Evolutionary conservation across 2,113 vertebrate genomes (phyloP).

Genomic region (Nyctereutes procyonoides): DNA sequence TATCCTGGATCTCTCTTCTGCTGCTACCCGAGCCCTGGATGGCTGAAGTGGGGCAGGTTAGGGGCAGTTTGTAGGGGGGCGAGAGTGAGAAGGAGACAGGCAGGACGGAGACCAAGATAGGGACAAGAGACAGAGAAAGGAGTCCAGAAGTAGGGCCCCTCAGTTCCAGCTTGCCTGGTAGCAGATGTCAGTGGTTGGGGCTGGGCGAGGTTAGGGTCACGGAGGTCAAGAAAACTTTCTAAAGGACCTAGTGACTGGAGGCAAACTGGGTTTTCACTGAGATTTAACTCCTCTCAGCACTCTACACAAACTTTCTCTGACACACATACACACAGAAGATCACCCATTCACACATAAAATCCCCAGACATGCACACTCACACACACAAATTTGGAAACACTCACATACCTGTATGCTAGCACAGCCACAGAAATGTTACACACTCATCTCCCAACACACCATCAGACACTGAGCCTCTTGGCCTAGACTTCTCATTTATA

Average conservation of each 20-base stretch:
- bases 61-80: background rate
- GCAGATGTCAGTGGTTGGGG: background rate
- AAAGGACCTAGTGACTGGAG: conserved; percentile 25
- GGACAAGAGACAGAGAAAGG: background rate
- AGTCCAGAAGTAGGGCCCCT: background rate
- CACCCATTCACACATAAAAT: background rate
- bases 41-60: background rate
- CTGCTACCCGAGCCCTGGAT: background rate
- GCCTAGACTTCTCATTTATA: background rate
- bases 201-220: background rate
- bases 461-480: background rate
- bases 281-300: background rate
- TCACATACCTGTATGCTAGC: background rate
- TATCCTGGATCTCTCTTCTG: background rate
- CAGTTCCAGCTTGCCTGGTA: background rate
- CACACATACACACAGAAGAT: background rate
- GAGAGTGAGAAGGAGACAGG: conserved; percentile 2
- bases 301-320: background rate
- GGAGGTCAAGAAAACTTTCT: background rate
- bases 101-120: background rate
- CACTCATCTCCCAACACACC: background rate
- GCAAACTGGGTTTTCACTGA: background rate
- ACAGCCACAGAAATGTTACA: background rate
- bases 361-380: background rate
- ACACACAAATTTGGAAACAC: background rate